Evolutionary conservation across 2,888 invertebrate genomes (phyloP).

Genomic region (Tuta absoluta): DNA sequence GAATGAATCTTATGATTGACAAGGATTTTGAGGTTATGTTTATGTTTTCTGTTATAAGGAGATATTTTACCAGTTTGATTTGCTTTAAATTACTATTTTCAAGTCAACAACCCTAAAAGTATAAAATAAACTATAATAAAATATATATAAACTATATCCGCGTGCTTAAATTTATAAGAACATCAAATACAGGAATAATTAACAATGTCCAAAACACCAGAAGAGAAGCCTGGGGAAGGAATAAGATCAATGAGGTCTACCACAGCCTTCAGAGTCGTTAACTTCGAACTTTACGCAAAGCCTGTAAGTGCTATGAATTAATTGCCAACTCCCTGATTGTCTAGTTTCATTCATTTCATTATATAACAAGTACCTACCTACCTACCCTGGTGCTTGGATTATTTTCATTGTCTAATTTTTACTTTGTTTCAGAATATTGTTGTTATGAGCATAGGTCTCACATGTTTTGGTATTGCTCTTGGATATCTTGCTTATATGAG

Average conservation of each 20-base stretch:
- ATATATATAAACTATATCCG: no score
- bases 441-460: constrained; percentile 91
- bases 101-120: not conserved
- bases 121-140: no score
- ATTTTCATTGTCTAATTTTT: constrained; percentile 29
- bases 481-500: constrained; percentile 94
- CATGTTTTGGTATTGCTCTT: constrained; percentile 86
- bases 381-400: constrained; percentile 32
- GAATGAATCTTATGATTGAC: not conserved
- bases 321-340: no score
- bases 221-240: constrained; percentile 86
- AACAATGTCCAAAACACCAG: constrained; percentile 44
- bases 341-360: not conserved
- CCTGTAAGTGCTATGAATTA: constrained; percentile 83
- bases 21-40: constrained; percentile 1
- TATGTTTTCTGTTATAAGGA: not conserved
- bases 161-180: no score
- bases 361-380: not conserved
- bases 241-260: constrained; percentile 87
- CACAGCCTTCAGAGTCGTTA: constrained; percentile 88
- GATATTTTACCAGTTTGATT: not conserved
- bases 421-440: constrained; percentile 87
- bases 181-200: not conserved
- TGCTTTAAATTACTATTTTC: not conserved
- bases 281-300: constrained; percentile 94